A percentile compares a stretch with the other conserved stretches of the same genome.
Evolutionary conservation across 1,140 invertebrate species (phyloP).

Genomic region (Drosophila sulfurigaster): DNA sequence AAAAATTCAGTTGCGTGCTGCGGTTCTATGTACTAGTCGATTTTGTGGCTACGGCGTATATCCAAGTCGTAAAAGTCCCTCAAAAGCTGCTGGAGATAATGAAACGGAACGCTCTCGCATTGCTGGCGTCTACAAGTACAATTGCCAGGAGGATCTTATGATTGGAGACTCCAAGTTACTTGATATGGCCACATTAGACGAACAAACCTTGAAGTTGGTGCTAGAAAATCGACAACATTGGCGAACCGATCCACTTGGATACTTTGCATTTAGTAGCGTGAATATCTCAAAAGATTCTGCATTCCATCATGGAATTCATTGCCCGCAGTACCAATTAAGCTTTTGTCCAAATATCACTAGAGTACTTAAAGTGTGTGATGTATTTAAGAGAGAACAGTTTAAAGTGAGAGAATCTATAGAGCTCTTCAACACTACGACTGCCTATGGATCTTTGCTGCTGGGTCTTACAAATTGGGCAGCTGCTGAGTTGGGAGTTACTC

Average conservation of each 20-base stretch:
- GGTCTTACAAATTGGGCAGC: constrained; percentile 17
- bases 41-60: background rate
- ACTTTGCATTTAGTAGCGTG: background rate
- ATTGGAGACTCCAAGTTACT: background rate
- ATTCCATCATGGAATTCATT: no score
- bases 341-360: no score
- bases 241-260: constrained; percentile 14
- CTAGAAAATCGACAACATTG: background rate
- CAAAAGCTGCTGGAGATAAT: background rate
- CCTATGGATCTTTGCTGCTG: constrained; percentile 1
- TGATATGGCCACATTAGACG: background rate
- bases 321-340: no score
- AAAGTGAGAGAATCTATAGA: no score
- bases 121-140: constrained; percentile 3
- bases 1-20: background rate
- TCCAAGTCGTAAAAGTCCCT: background rate
- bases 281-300: no score
- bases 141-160: background rate
- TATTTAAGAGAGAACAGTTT: no score
- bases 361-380: no score
- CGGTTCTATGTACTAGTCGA: no score
- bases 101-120: background rate
- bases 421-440: background rate
- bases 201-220: background rate
- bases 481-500: background rate